Evolutionary conservation across 1,140 invertebrate species (phyloP).

Genomic region (Drosophila ironensis): DNA sequence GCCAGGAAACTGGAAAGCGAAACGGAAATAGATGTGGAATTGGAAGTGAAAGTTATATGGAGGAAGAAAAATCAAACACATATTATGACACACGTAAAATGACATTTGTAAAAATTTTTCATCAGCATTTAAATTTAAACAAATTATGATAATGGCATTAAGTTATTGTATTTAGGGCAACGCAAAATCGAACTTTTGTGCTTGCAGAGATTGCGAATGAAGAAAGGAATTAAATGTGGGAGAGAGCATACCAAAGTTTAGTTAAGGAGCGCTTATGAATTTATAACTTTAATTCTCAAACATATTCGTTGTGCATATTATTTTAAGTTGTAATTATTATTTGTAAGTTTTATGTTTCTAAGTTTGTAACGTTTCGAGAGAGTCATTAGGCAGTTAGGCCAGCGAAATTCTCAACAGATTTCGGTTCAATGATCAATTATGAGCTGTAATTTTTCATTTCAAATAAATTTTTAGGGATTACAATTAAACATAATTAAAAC

Average conservation of each 20-base stretch:
- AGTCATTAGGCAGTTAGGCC: slow-evolving; percentile 50
- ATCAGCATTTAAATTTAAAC: slow-evolving; percentile 78
- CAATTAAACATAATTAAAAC: slow-evolving; percentile 65
- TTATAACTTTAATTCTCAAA: slow-evolving; percentile 52
- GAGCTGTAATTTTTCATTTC: slow-evolving; percentile 35
- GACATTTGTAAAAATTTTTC: slow-evolving; percentile 80
- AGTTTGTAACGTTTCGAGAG: slow-evolving; percentile 16
- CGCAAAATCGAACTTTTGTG: too few species aligned
- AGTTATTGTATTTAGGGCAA: slow-evolving; percentile 59
- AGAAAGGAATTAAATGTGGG: too few species aligned
- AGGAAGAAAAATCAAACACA: slow-evolving; percentile 61
- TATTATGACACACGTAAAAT: slow-evolving; percentile 69
- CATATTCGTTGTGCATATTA: slow-evolving; percentile 65
- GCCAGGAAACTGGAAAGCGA: slow-evolving; percentile 16
- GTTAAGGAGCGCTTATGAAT: slow-evolving; percentile 64
- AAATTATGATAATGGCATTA: slow-evolving; percentile 57
- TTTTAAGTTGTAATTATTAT: slow-evolving; percentile 61
- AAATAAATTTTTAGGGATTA: slow-evolving; percentile 54
- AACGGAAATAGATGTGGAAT: slow-evolving; percentile 7
- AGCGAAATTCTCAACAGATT: slow-evolving; percentile 32
- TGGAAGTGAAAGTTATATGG: slow-evolving; percentile 8
- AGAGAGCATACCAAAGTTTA: slow-evolving; percentile 74
- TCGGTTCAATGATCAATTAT: slow-evolving; percentile 35
- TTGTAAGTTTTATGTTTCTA: slow-evolving; percentile 25
- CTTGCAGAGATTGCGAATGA: too few species aligned